Evolutionary conservation across 1,140 invertebrate genomes (phyloP).

Genomic region (Teleopsis dalmanni): DNA sequence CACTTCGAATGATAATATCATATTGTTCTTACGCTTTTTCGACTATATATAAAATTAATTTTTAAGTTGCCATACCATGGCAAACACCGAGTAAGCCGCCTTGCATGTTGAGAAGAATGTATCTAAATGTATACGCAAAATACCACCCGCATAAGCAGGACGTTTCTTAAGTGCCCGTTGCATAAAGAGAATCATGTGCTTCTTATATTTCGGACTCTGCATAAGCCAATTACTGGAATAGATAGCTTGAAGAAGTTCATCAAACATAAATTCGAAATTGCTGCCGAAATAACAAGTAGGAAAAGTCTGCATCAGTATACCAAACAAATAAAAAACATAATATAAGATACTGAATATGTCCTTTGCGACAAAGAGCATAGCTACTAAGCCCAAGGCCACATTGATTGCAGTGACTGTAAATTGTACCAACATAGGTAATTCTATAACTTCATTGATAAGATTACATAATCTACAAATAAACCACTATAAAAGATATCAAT

Average conservation of each 20-base stretch:
- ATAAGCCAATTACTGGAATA: conserved; percentile 32
- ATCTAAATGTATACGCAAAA: conserved; percentile 27
- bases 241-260: conserved; percentile 23
- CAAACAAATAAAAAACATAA: conserved; percentile 21
- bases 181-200: conserved; percentile 29
- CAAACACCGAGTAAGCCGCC: conserved; percentile 32
- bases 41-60: no score
- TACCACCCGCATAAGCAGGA: conserved; percentile 27
- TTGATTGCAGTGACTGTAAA: conserved; percentile 26
- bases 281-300: conserved; percentile 33
- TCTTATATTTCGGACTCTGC: conserved; percentile 23
- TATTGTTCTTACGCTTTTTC: no score
- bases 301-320: conserved; percentile 25
- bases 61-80: no score
- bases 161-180: conserved; percentile 22
- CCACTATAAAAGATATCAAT: no score
- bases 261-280: conserved; percentile 24
- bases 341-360: conserved; percentile 20
- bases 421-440: conserved; percentile 34
- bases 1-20: no score
- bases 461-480: no score
- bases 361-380: conserved; percentile 21
- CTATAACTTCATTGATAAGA: no score
- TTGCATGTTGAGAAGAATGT: conserved; percentile 29
- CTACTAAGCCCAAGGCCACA: conserved; percentile 21